Base-by-base conservation (phyloP, 2,113 vertebrate species). In the Microtus oregoni region DNA sequence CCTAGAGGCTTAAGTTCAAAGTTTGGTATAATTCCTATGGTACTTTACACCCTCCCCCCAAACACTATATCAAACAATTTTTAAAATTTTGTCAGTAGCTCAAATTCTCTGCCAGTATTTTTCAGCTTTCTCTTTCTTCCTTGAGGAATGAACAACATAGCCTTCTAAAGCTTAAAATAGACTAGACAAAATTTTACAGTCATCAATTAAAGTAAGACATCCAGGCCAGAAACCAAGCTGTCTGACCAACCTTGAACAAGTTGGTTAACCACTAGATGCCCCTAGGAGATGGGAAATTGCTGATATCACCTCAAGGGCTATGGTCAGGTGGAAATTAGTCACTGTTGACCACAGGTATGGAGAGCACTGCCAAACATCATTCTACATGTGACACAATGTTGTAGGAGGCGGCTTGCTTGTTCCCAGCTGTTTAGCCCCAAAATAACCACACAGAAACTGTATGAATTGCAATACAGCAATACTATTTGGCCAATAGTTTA, bases 1-100 rank as follows among this genome's bases (percentile, higher is more conserved):
- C 55, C 65, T 96, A 32, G 0, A 90, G 28, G 63, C 94, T 97
- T 86, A 90, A 91, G 89, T 97, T 97, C 96, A 97, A 97, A 97
- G 95, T 79, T 82, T 96, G 96, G 96, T 92, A 86, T 9, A 8
- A 78, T 89, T 96, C 78, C 92, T 93, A 93, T 35, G 61, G 61
- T 86, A 72, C 72, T 95, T 93, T 93, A 92, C 41, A 3, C 41
- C 3, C 35, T 0, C 44, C 90, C 32, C 44, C 90, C n/a, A 47
- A 61, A 44, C 93, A 97, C 41, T 41, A 19, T 0, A 93, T 63
- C 81, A 91, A 96, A 85, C 83, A 97, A 87, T 86, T 50, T 81
- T 97, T 86, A 65, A 95, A 65, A 95, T 47, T 14, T 95, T 75
- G 89, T 93, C 76, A 94, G 91, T 91, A 95, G 87, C 89, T 96